Evolutionary conservation across 2,797 vertebrate genomes (phyloP).

Genomic region (Pogonophryne albipinna): DNA sequence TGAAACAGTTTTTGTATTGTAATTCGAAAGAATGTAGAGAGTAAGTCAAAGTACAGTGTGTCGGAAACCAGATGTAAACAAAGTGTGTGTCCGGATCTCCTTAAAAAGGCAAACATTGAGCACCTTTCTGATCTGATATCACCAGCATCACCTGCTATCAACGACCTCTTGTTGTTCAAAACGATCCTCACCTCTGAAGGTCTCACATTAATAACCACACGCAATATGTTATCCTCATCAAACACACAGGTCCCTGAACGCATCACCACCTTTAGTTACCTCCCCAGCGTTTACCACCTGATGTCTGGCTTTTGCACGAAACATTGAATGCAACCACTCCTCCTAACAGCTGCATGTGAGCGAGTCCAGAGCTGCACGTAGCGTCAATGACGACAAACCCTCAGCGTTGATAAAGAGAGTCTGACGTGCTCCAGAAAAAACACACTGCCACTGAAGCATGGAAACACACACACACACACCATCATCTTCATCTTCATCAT

Average conservation of each 20-base stretch:
- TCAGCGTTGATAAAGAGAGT: background rate
- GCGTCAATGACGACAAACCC: conserved; percentile 6
- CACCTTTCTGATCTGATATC: too few relatives aligned
- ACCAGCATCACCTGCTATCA: too few relatives aligned
- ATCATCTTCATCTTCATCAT: background rate
- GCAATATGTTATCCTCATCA: background rate
- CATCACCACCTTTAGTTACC: background rate
- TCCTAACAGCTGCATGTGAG: too few relatives aligned
- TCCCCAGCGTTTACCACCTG: background rate
- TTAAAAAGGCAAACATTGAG: too few relatives aligned
- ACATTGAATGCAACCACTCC: background rate
- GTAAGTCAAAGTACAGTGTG: too few relatives aligned
- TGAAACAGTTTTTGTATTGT: too few relatives aligned
- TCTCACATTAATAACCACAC: background rate
- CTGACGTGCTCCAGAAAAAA: background rate
- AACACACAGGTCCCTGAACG: conserved; percentile 9
- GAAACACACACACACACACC: conserved; percentile 11
- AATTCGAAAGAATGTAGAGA: too few relatives aligned
- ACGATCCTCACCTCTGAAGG: background rate
- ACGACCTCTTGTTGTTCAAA: too few relatives aligned
- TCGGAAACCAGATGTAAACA: too few relatives aligned
- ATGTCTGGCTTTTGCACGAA: conserved; percentile 13
- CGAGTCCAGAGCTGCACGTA: too few relatives aligned
- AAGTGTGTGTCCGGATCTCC: too few relatives aligned
- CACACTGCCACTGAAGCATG: background rate